Conservation (phyloP, 2,797 vertebrate genomes). For the Sebastes diaconus region DNA sequence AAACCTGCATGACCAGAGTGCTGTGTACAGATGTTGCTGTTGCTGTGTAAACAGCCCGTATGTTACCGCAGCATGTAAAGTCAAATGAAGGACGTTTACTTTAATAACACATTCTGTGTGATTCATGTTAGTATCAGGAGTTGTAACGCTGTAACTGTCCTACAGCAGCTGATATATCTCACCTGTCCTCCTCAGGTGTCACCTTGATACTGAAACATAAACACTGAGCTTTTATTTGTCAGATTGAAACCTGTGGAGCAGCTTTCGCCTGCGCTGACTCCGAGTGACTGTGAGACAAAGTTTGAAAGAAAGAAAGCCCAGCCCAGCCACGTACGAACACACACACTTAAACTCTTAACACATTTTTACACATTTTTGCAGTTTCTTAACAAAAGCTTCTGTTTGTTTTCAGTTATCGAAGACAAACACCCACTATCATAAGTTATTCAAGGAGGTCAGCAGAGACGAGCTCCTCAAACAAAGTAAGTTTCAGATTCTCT, state of each 20-base stretch:
- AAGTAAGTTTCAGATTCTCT: conserved; percentile 82
- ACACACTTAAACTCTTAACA: accelerated
- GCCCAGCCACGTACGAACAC: conserved; percentile 84
- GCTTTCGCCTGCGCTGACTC: conserved; percentile 63
- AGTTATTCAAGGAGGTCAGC: conserved; percentile 91
- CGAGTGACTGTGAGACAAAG: conserved; percentile 85
- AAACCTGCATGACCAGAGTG: conserved; percentile 11
- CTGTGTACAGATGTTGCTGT: conserved; percentile 43
- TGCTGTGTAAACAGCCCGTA: conserved; percentile 44
- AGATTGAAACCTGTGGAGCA: conserved; percentile 87
- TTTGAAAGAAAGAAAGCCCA: conserved; percentile 87
- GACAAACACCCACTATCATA: conserved; percentile 92
- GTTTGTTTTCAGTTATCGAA: conserved; percentile 84
- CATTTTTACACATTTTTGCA: background rate
- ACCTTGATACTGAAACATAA: conserved; percentile 1
- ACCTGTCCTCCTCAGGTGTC: background rate
- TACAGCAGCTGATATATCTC: background rate
- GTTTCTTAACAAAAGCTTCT: background rate
- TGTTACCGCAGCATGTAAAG: background rate
- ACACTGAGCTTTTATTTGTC: conserved; percentile 35
- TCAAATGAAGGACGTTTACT: background rate
- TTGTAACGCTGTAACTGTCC: background rate
- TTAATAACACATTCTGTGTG: background rate
- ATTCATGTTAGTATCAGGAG: background rate
- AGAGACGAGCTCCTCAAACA: conserved; percentile 89